Conservation (phyloP, 2,797 vertebrate genomes). For the Aeoliscus strigatus region DNA sequence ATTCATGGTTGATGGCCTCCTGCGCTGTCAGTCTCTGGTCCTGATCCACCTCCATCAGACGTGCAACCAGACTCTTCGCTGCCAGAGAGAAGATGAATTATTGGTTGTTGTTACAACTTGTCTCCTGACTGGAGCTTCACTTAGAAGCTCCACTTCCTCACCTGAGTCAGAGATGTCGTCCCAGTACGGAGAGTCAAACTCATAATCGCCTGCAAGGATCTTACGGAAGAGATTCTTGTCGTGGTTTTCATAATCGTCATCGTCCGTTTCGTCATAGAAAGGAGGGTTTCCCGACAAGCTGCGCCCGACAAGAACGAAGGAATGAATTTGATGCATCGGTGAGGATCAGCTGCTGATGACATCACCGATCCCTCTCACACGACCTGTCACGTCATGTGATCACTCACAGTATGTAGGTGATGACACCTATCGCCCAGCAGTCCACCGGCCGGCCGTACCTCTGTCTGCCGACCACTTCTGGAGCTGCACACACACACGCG, state of each 20-base stretch:
- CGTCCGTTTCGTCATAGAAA: slow-evolving; percentile 96
- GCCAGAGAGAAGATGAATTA: slow-evolving; percentile 37
- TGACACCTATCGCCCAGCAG: slow-evolving; percentile 97
- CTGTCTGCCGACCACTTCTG: slow-evolving; percentile 93
- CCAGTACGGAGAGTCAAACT: slow-evolving; percentile 99
- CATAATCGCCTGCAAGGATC: slow-evolving; percentile 93
- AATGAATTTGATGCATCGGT: slow-evolving; percentile 1
- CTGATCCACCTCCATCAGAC: slow-evolving; percentile 97
- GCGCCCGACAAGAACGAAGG: slow-evolving; percentile 19
- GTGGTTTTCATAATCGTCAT: slow-evolving; percentile 93
- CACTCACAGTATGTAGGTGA: slow-evolving; percentile 98
- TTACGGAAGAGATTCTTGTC: slow-evolving; percentile 97
- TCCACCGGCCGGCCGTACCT: slow-evolving; percentile 94
- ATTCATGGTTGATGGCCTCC: slow-evolving; percentile 94
- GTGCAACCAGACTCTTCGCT: slow-evolving; percentile 85
- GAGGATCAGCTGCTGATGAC: neutral
- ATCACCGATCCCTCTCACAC: too few relatives aligned
- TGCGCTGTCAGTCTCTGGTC: slow-evolving; percentile 95
- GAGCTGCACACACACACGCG: slow-evolving; percentile 73
- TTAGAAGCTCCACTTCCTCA: too few relatives aligned
- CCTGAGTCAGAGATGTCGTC: slow-evolving; percentile 97
- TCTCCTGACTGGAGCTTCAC: too few relatives aligned
- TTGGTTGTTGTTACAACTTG: too few relatives aligned
- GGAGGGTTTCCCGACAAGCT: slow-evolving; percentile 93
- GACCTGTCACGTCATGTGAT: too few relatives aligned